Percentiles rank a stretch among this genome's conserved stretches.
Conservation (phyloP, 2,888 invertebrate species). For the Melanargia galathea region DNA sequence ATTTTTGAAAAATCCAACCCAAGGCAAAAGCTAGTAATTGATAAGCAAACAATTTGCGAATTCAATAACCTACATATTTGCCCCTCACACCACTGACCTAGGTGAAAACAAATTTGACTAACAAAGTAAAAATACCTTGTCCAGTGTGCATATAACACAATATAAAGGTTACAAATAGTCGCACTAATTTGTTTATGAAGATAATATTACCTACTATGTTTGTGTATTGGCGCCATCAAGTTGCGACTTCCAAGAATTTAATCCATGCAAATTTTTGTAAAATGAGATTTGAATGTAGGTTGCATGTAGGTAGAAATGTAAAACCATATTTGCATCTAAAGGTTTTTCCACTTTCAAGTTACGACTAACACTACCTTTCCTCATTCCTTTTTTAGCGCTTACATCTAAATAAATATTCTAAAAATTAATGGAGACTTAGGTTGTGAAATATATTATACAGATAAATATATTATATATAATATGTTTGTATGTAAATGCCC, state of each 20-base stretch:
- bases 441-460: too few relatives aligned
- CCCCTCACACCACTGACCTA: constrained; percentile 24
- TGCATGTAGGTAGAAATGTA: not conserved
- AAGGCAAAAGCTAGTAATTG: not conserved
- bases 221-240: constrained; percentile 7
- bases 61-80: constrained; percentile 6
- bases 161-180: constrained; percentile 14
- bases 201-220: constrained; percentile 17
- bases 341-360: not conserved
- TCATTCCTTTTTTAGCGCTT: not conserved
- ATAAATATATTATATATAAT: too few relatives aligned
- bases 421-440: too few relatives aligned
- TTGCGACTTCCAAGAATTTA: constrained; percentile 16
- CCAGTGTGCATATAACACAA: constrained; percentile 15
- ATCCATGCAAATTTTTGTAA: constrained; percentile 21
- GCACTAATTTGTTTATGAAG: not conserved
- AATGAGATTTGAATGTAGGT: not conserved
- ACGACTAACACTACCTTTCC: too few relatives aligned
- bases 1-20: too few relatives aligned
- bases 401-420: too few relatives aligned
- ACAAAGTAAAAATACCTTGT: constrained; percentile 24
- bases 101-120: constrained; percentile 23
- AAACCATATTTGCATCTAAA: not conserved
- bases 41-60: constrained; percentile 7
- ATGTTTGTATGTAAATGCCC: too few relatives aligned